phyloP scores from a whole-genome alignment of 2,113 vertebrate genomes.

The Erinaceus europaeus region DNA sequence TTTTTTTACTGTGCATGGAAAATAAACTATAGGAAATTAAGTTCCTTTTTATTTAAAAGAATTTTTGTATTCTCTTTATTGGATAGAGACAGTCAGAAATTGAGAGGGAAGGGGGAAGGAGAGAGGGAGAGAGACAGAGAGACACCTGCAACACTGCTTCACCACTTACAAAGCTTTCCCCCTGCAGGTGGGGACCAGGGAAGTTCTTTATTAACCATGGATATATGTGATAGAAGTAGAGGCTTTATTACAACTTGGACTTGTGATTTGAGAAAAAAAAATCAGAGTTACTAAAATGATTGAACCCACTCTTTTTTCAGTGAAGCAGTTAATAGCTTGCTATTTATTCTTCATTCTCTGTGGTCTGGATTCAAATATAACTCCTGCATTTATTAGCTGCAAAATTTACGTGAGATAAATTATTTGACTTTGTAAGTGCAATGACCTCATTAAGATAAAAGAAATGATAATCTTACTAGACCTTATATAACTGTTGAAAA shows the following conservation, averaged over 20 bases:
- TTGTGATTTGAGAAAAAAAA: not conserved
- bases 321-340: not conserved
- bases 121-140: too few species aligned
- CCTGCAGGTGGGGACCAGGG: too few species aligned
- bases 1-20: conserved; percentile 5
- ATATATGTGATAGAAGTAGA: not conserved
- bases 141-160: too few species aligned
- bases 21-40: conserved; percentile 5
- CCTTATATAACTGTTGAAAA: not conserved
- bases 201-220: conserved; percentile 15
- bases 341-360: not conserved
- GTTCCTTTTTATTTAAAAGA: too few species aligned
- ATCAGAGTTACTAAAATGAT: not conserved
- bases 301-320: not conserved
- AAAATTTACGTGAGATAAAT: not conserved
- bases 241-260: conserved; percentile 11
- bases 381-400: not conserved
- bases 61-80: too few species aligned
- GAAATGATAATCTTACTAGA: not conserved
- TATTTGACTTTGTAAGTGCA: not conserved
- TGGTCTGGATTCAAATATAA: not conserved
- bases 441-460: not conserved
- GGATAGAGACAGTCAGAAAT: too few species aligned
- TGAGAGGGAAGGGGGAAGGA: too few species aligned
- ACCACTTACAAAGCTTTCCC: too few species aligned